A percentile compares a stretch with the other conserved stretches of the same genome.
Conservation (phyloP, 2,113 vertebrate genomes). For the Atrichornis clamosus region DNA sequence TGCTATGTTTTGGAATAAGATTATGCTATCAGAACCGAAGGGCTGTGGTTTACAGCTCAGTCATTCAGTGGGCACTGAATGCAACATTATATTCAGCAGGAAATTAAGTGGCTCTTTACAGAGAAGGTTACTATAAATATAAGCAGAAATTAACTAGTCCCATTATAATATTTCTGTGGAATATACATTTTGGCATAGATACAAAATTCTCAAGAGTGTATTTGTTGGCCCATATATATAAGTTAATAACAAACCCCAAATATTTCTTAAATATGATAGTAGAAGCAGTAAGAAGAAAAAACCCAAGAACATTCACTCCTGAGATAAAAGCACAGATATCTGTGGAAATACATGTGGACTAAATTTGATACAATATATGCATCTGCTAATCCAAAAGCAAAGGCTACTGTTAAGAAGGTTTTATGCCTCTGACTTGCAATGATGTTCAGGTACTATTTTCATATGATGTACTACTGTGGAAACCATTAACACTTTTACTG, state of each 20-base stretch:
- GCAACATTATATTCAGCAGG: not conserved
- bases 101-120: not conserved
- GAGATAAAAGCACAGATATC: rapidly evolving
- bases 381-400: not conserved
- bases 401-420: not conserved
- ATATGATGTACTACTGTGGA: not conserved
- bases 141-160: not conserved
- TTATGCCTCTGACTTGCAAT: not conserved
- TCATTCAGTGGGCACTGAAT: not conserved
- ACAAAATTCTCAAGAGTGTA: not conserved
- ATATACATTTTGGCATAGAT: not conserved
- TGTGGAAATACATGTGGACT: not conserved
- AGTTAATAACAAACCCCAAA: not conserved
- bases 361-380: not conserved
- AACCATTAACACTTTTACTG: not conserved
- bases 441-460: not conserved
- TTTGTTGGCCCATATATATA: not conserved
- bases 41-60: not conserved
- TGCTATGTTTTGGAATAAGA: rapidly evolving
- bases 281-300: not conserved
- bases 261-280: not conserved
- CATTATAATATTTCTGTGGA: not conserved
- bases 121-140: not conserved
- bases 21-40: not conserved
- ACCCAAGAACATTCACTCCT: not conserved